phyloP scores from a whole-genome alignment of 2,888 invertebrate genomes.

The Automeris io region DNA sequence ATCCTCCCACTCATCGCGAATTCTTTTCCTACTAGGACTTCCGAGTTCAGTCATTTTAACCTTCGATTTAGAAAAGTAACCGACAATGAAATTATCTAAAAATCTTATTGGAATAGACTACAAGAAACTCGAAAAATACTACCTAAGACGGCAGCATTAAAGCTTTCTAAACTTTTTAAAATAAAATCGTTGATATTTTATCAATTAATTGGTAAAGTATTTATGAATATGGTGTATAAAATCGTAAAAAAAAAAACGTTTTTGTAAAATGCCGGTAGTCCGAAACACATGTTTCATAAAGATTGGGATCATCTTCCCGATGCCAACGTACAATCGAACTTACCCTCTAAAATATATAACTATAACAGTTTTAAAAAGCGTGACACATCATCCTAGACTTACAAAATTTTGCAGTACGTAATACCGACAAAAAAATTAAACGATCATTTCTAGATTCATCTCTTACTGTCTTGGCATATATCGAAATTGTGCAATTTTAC shows the following conservation, averaged over 20 bases:
- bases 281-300: neutral
- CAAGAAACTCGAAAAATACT: no score
- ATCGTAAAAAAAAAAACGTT: neutral
- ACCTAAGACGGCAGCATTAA: no score
- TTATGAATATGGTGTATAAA: neutral
- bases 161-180: no score
- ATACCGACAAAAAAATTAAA: conserved; percentile 9
- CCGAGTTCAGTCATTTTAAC: conserved; percentile 30
- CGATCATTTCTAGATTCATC: conserved; percentile 11
- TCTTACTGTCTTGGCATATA: conserved; percentile 1
- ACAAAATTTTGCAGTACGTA: neutral
- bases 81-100: neutral
- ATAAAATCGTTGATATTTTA: neutral
- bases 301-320: no score
- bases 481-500: neutral
- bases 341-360: no score
- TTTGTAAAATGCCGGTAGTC: neutral
- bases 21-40: conserved; percentile 45
- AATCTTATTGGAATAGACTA: neutral
- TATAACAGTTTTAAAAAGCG: neutral
- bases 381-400: neutral
- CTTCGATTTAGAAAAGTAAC: conserved; percentile 22
- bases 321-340: no score
- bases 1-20: conserved; percentile 46
- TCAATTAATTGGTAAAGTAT: neutral